These are phyloP conservation scores for Mionectes macconnelli DNA, from an alignment of 2,113 vertebrate species.

Conservation along the genomic window DNA sequence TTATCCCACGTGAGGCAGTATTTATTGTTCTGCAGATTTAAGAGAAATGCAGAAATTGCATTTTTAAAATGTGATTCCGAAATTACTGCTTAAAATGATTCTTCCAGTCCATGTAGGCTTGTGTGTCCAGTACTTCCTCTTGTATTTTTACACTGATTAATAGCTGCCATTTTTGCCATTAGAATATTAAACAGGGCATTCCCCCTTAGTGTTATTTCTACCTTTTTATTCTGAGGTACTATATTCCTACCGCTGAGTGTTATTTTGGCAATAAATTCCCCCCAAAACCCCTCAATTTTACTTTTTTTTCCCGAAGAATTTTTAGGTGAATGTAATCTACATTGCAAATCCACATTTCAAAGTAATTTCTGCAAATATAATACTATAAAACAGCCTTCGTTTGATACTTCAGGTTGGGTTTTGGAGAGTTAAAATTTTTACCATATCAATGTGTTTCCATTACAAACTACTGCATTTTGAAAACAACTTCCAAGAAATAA, in stretches of 20 bases:
- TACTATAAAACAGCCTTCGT: not conserved
- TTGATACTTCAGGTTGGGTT: not conserved
- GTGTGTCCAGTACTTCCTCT: not conserved
- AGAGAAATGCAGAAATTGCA: not conserved
- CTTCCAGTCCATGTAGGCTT: not conserved
- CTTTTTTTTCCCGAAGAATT: no score
- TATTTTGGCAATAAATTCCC: not conserved
- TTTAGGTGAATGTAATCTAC: no score
- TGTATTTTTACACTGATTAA: not conserved
- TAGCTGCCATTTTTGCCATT: not conserved
- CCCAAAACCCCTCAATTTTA: no score
- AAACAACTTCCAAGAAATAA: not conserved
- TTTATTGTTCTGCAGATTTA: not conserved
- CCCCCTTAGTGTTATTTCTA: not conserved
- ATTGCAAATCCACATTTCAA: not conserved
- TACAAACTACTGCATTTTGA: not conserved
- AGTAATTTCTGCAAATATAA: not conserved
- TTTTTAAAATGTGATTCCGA: not conserved
- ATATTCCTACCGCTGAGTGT: not conserved
- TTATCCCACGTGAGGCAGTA: not conserved
- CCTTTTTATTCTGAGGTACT: not conserved
- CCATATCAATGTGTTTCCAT: not conserved
- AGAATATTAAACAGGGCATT: not conserved
- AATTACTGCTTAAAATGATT: not conserved
- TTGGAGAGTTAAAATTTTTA: not conserved